Evolutionary conservation across 1,140 invertebrate genomes (phyloP).

Genomic region (Heliconius congener): DNA sequence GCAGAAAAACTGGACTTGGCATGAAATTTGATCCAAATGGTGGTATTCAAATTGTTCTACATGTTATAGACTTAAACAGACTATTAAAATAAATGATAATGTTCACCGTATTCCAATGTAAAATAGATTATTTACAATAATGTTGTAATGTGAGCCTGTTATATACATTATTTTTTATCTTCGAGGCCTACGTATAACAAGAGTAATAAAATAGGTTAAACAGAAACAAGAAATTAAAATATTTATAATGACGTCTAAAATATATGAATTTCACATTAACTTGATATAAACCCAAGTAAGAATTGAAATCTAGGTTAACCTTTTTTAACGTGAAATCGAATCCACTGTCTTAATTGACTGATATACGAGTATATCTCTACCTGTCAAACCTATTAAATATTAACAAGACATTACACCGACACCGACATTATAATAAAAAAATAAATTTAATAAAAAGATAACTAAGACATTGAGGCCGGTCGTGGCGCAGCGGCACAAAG

Average conservation of each 20-base stretch:
- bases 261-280: too few species aligned
- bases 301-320: too few species aligned
- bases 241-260: too few species aligned
- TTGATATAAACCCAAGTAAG: too few species aligned
- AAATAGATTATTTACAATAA: neutral
- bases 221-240: too few species aligned
- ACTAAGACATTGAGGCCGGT: neutral
- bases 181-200: neutral
- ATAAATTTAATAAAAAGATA: neutral
- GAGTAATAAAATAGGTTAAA: neutral
- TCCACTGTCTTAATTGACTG: too few species aligned
- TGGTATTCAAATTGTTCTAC: neutral
- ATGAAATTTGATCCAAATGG: neutral
- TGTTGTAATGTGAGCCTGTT: neutral
- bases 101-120: neutral
- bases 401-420: too few species aligned
- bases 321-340: too few species aligned
- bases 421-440: too few species aligned
- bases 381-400: too few species aligned
- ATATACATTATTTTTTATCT: neutral
- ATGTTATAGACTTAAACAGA: neutral
- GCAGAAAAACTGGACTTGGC: neutral
- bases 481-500: too few species aligned
- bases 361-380: too few species aligned
- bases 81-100: neutral